A percentile compares a stretch with the other conserved stretches of the same genome.
phyloP scores from a whole-genome alignment of 2,113 vertebrate species.

The Bombycilla garrulus region DNA sequence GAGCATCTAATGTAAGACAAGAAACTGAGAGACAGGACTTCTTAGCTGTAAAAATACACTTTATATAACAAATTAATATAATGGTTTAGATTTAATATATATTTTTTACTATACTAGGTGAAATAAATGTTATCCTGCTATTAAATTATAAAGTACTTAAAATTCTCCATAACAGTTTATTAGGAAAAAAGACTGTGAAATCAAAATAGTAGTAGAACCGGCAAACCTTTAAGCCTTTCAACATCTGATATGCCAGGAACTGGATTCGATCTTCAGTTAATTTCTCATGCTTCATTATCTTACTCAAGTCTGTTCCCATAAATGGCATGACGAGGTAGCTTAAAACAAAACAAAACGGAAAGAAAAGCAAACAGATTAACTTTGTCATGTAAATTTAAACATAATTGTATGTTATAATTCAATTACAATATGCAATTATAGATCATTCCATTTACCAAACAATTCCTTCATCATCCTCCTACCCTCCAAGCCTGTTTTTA shows the following conservation, averaged over 20 bases:
- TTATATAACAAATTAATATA: not conserved
- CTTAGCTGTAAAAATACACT: not conserved
- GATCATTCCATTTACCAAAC: not conserved
- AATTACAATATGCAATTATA: not conserved
- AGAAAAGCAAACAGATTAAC: not conserved
- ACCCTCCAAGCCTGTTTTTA: not conserved
- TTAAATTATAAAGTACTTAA: not conserved
- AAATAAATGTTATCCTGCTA: not conserved
- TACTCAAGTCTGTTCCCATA: slow-evolving; percentile 83
- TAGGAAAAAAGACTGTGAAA: not conserved
- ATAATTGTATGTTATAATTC: not conserved
- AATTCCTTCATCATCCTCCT: not conserved
- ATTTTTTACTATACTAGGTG: not conserved
- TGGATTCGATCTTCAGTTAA: slow-evolving; percentile 92
- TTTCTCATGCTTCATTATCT: slow-evolving; percentile 85
- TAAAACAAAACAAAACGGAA: not conserved
- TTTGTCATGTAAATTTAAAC: not conserved
- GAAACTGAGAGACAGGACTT: not conserved
- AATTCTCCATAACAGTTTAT: not conserved
- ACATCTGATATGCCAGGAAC: slow-evolving; percentile 93
- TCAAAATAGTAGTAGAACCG: not conserved
- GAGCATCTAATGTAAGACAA: rapidly evolving
- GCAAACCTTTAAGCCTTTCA: slow-evolving; percentile 92
- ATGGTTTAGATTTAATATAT: not conserved
- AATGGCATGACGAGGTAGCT: slow-evolving; percentile 85